Conservation (phyloP, 2,113 vertebrate genomes). For the Condylura cristata region DNA sequence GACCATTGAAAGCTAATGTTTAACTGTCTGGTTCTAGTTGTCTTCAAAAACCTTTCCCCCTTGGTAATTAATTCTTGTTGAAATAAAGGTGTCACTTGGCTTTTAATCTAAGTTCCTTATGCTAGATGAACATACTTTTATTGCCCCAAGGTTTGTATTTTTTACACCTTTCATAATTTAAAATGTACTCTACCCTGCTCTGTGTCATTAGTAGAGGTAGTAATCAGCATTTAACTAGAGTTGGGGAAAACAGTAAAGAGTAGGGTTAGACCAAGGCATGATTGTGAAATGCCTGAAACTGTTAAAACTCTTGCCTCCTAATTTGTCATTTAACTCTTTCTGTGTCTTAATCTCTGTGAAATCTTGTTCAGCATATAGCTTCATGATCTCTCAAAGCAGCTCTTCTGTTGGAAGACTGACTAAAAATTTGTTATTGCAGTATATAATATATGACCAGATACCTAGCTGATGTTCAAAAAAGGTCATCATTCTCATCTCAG, state of each 20-base stretch:
- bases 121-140: neutral
- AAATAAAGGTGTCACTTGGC: constrained; percentile 54
- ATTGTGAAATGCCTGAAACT: constrained; percentile 53
- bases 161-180: neutral
- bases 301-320: constrained; percentile 35
- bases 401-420: neutral
- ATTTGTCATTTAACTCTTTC: constrained; percentile 58
- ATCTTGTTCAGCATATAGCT: neutral
- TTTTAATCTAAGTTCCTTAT: constrained; percentile 47
- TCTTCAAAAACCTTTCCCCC: constrained; percentile 41
- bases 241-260: constrained; percentile 7
- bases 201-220: constrained; percentile 51
- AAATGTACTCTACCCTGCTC: neutral
- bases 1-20: constrained; percentile 79
- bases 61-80: constrained; percentile 56
- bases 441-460: neutral
- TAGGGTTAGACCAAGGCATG: neutral
- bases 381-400: neutral
- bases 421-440: neutral
- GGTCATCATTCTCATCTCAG: neutral
- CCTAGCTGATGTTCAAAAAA: neutral
- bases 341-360: neutral
- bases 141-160: neutral
- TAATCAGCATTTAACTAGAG: constrained; percentile 63
- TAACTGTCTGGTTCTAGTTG: constrained; percentile 72